A percentile compares a stretch with the other conserved stretches of the same genome.
Conservation (phyloP, 1,140 invertebrate genomes). For the Centruroides sculpturatus region DNA sequence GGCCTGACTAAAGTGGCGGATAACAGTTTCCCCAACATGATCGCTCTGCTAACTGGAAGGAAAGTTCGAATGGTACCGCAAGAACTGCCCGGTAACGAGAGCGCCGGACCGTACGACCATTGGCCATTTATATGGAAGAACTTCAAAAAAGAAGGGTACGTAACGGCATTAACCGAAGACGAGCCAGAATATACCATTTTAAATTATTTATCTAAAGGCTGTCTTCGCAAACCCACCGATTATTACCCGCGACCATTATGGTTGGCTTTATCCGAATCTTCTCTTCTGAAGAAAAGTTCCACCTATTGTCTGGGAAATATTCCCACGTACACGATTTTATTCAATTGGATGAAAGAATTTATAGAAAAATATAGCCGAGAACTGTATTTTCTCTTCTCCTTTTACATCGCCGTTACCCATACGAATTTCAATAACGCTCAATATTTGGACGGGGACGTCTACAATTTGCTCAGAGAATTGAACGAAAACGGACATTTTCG, state of each 20-base stretch:
- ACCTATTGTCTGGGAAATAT: neutral
- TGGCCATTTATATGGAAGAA: conserved; percentile 24
- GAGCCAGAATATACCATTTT: conserved; percentile 54
- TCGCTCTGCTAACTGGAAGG: conserved; percentile 26
- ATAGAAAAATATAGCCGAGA: no score
- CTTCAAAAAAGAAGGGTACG: conserved; percentile 46
- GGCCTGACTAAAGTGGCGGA: conserved; percentile 31
- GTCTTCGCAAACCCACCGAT: conserved; percentile 56
- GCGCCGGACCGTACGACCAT: conserved; percentile 4
- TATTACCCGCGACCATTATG: conserved; percentile 62
- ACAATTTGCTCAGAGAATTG: no score
- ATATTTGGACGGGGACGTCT: conserved; percentile 11
- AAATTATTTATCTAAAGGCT: conserved; percentile 63
- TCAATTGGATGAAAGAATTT: no score
- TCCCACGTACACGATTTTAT: conserved; percentile 10
- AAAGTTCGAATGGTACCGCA: conserved; percentile 1
- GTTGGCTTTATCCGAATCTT: conserved; percentile 11
- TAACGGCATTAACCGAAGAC: conserved; percentile 67
- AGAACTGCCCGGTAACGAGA: neutral
- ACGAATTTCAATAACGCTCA: conserved; percentile 23
- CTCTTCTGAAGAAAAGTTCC: neutral
- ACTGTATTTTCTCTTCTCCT: no score
- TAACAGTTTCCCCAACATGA: conserved; percentile 32
- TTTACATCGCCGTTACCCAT: no score
- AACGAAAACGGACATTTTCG: no score